Evolutionary conservation across 2,113 vertebrate species (phyloP).

Genomic region (Alligator sinensis): DNA sequence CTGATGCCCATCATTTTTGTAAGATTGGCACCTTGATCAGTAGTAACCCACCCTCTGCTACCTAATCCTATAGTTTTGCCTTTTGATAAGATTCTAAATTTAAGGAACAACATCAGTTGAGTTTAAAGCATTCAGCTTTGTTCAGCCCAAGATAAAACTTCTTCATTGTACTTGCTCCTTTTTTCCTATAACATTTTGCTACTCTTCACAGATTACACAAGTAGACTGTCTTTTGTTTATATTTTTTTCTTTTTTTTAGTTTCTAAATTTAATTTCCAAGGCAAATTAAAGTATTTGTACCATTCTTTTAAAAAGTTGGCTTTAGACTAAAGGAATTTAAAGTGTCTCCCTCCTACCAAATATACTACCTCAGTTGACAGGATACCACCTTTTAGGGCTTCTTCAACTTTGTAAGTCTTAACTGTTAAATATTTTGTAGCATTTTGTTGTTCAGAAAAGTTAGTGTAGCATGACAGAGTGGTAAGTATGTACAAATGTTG

Average conservation of each 20-base stretch:
- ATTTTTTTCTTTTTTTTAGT: slow-evolving; percentile 27
- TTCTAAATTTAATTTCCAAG: not conserved
- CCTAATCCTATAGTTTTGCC: not conserved
- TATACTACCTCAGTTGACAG: slow-evolving; percentile 85
- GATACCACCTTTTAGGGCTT: slow-evolving; percentile 76
- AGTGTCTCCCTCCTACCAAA: slow-evolving; percentile 35
- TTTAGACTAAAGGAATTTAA: slow-evolving; percentile 40
- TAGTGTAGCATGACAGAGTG: slow-evolving; percentile 66
- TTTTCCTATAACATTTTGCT: slow-evolving; percentile 48
- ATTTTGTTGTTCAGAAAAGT: slow-evolving; percentile 64
- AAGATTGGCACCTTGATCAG: not conserved
- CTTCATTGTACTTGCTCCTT: slow-evolving; percentile 51
- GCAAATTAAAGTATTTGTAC: not conserved
- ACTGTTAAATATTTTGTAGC: slow-evolving; percentile 67
- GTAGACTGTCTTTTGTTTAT: slow-evolving; percentile 34
- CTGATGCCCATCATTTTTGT: not conserved
- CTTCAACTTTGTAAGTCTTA: slow-evolving; percentile 73
- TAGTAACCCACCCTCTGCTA: not conserved
- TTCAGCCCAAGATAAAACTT: slow-evolving; percentile 41
- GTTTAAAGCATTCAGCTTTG: slow-evolving; percentile 42
- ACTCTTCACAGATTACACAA: slow-evolving; percentile 41
- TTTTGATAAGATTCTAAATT: not conserved
- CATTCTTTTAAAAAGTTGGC: not conserved
- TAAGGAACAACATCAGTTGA: fast-evolving
- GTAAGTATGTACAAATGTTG: slow-evolving; percentile 46